Evolutionary conservation across 2,113 vertebrate genomes (phyloP), one percentile per base, ranked within the genome.

Genomic region (Phaetusa simplex): DNA sequence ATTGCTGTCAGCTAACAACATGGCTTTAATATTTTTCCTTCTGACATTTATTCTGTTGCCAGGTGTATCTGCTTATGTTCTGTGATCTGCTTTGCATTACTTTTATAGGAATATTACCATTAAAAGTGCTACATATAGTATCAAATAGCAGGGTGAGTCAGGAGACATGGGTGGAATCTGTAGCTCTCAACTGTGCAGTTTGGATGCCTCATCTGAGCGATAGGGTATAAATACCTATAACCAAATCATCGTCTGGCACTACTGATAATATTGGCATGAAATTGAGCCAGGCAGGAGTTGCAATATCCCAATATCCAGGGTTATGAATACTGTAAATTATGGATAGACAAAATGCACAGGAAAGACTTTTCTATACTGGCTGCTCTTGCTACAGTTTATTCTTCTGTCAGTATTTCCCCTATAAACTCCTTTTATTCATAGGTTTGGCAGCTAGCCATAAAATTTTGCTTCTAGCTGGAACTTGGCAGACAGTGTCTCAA

Each of bases 1-100:
- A 91, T 94, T 94, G 61, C 65, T 95, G 69, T 89, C 77, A 89
- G 87, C 93, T 95, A 96, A 82, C 92, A 96, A 93, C 93, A 29
- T 96, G 93, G 95, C 90, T 97, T 97, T 97, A 97, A 97, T 97
- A 97, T 96, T 93, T 94, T 95, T 94, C 92, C 90, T 65, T 94
- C 89, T 91, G 95, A 97, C 96, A 96, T 95, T 98, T 96, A 94
- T 98, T 89, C 91, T 55, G 56, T 79, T 67, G 96, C 98, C 98
- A 97, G 95, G 59, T 95, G 87, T 97, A 93, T 96, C 95, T 96
- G 94, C 97, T 97, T 92, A 81, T 95, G 97, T 93, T 93, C 88
- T 73, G 55, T 92, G 96, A 97, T 95, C 95, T 97, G 47, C 89
- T 94, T 85, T 97, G 87, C 96, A 93, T 95, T 97, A 95, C 83